Evolutionary conservation across 2,113 vertebrate species (phyloP), one percentile per base, ranked within the genome.

Genomic region (Hippocampus mohnikei): DNA sequence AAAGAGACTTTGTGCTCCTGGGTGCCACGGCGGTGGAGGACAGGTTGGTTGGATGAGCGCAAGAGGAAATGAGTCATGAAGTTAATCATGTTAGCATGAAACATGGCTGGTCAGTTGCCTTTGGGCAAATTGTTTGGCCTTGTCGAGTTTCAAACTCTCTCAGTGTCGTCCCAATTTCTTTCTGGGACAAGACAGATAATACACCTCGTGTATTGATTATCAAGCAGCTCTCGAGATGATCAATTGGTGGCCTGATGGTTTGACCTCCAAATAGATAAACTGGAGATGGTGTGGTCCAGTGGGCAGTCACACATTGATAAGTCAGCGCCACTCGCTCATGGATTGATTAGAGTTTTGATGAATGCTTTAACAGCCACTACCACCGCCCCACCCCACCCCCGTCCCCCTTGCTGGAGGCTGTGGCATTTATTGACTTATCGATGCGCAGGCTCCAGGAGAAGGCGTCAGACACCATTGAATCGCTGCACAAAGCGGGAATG

Each of bases 1-100:
- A 99, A 90, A 93, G 82, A 52, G 94, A 95, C 72, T 94, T 98
- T 56, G 91, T 94, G 80, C 93, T 99, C 78, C 91, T 99, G 61
- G 97, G 97, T 6, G 97, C 96, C 63, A 98, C 97, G 0, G 96
- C 97, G 4, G 97, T 99, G 53, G 96, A 99, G 91, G 97, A 99
- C 89, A 92, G 95, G 96, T 98, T 59, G 53, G 88, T 90, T 23
- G 33, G 37, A 76, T 48, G 52, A 33, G 60, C 50, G 21, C 66
- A 67, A 60, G 56, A 70, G 73, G 74, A 71, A 75, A 74, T 79
- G 77, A 84, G 69, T 72, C 67, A 78, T 76, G 60, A 72, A 71
- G 68, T 73, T 77, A 15, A 67, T 62, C 77, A 59, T 18, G 16
- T 70, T 79, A 27, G 73, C 71, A 67, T 72, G 72, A 65, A 63